A percentile compares a stretch with the other conserved stretches of the same genome.
Evolutionary conservation across 2,888 invertebrate genomes (phyloP).

Genomic region (Drosophila formosana): DNA sequence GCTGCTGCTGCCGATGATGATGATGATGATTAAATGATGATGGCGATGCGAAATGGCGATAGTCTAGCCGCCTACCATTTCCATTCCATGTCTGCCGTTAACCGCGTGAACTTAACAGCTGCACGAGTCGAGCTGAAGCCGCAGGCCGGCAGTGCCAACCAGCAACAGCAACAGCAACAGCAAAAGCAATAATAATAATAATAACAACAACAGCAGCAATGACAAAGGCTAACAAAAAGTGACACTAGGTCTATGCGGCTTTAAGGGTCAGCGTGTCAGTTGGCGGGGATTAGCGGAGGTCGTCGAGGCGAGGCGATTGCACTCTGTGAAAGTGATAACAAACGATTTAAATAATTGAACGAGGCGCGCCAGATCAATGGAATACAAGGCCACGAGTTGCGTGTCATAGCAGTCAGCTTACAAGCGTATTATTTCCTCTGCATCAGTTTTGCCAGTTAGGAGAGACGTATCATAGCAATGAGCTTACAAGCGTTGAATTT

Average conservation of each 20-base stretch:
- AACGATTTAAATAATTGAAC: conserved; percentile 39
- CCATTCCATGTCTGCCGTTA: conserved; percentile 54
- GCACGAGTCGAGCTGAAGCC: conserved; percentile 1
- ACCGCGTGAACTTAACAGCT: conserved; percentile 60
- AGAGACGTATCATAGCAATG: not conserved
- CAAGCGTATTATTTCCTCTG: no score
- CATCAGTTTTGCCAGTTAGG: not conserved
- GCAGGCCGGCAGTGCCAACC: not conserved
- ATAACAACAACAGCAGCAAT: conserved; percentile 1
- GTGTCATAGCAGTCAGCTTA: conserved; percentile 4
- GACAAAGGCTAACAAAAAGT: conserved; percentile 7
- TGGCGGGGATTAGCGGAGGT: conserved; percentile 33
- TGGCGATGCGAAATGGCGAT: conserved; percentile 42
- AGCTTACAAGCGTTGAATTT: no score
- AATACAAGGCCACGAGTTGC: not conserved
- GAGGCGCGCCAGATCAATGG: not conserved
- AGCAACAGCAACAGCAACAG: not conserved
- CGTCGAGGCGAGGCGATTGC: conserved; percentile 24
- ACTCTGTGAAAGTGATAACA: conserved; percentile 19
- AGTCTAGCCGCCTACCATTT: conserved; percentile 57
- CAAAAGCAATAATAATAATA: not conserved
- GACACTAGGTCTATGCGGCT: not conserved
- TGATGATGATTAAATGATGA: conserved; percentile 41
- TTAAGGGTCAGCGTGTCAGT: conserved; percentile 45
- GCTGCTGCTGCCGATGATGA: conserved; percentile 14